These are phyloP conservation scores for Aspidoscelis tigris DNA, from an alignment of 2,113 vertebrate genomes.

Conservation along the genomic window DNA sequence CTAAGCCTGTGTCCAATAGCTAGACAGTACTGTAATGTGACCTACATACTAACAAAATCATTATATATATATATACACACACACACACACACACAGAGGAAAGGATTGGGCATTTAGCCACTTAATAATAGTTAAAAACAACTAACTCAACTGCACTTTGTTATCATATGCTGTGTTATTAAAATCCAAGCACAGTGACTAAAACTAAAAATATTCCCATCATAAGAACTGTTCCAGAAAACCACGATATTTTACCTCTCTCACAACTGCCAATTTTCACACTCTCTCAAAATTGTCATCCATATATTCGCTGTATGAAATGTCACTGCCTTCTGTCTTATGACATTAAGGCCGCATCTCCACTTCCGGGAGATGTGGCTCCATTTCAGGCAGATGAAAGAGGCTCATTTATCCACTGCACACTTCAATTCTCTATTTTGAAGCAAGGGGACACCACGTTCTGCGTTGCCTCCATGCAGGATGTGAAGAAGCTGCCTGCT, in stretches of 20 bases:
- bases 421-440: no score
- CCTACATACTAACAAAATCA: slow-evolving; percentile 97
- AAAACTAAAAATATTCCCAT: slow-evolving; percentile 32
- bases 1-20: slow-evolving; percentile 95
- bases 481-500: no score
- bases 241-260: neutral
- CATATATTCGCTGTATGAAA: neutral
- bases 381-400: no score
- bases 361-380: no score
- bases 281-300: slow-evolving; percentile 27
- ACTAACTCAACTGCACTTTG: slow-evolving; percentile 59
- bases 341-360: no score
- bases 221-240: slow-evolving; percentile 21
- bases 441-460: no score
- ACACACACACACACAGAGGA: slow-evolving; percentile 51
- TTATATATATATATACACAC: slow-evolving; percentile 73
- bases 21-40: slow-evolving; percentile 92
- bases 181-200: slow-evolving; percentile 23
- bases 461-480: no score
- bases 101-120: slow-evolving; percentile 78
- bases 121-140: slow-evolving; percentile 81
- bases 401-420: no score
- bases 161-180: slow-evolving; percentile 24
- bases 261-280: neutral
- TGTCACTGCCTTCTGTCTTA: no score